A percentile compares a stretch with the other conserved stretches of the same genome.
Evolutionary conservation across 2,888 invertebrate genomes (phyloP).

Genomic region (Trissolcus japonicus): DNA sequence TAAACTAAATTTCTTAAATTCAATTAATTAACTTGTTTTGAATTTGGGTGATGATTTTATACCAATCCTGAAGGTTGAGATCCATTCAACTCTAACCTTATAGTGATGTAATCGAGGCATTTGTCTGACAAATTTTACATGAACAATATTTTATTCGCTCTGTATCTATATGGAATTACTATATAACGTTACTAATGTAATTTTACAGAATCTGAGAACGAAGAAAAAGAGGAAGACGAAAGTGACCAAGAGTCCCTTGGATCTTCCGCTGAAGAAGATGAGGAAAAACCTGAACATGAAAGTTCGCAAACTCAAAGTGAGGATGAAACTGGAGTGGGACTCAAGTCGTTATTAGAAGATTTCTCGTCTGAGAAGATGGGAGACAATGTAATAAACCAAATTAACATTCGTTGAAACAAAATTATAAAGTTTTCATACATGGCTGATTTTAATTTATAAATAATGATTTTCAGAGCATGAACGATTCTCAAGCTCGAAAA

Average conservation of each 20-base stretch:
- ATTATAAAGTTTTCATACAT: background rate
- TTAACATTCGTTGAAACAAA: background rate
- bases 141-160: conserved; percentile 12
- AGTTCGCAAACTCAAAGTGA: conserved; percentile 72
- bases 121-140: conserved; percentile 67
- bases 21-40: background rate
- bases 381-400: conserved; percentile 24
- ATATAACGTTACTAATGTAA: conserved; percentile 2
- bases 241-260: conserved; percentile 69
- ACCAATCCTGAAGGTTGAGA: conserved; percentile 69
- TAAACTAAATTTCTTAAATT: conserved; percentile 6
- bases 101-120: conserved; percentile 72
- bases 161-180: background rate
- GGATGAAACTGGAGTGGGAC: conserved; percentile 77
- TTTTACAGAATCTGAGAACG: conserved; percentile 65
- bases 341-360: conserved; percentile 80
- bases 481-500: conserved; percentile 78
- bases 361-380: conserved; percentile 70
- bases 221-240: conserved; percentile 69
- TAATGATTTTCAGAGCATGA: conserved; percentile 49
- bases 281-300: conserved; percentile 71
- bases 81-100: conserved; percentile 68
- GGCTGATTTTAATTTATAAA: background rate
- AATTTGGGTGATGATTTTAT: conserved; percentile 66
- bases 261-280: conserved; percentile 69